Evolutionary conservation across 1,140 invertebrate species (phyloP).

Genomic region (Bombus consobrinus): DNA sequence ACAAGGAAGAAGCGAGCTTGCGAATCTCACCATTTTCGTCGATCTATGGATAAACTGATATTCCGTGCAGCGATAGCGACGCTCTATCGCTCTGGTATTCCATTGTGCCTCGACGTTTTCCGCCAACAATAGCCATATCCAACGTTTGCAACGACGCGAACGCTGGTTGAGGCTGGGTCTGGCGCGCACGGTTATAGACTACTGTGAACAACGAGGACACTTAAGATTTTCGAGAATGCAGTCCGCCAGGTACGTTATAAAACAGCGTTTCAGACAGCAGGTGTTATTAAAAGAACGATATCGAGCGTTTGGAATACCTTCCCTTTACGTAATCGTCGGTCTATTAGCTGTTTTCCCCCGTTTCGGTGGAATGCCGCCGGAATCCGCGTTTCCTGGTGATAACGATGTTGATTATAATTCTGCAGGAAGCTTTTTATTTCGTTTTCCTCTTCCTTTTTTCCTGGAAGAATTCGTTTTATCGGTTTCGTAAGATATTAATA

Average conservation of each 20-base stretch:
- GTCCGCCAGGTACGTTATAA: not conserved
- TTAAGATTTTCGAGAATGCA: slow-evolving; percentile 45
- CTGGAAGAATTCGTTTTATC: not conserved
- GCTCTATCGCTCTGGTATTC: slow-evolving; percentile 29
- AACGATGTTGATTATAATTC: not conserved
- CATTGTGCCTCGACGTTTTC: slow-evolving; percentile 30
- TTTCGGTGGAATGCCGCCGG: not conserved
- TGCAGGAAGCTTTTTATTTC: too few relatives aligned
- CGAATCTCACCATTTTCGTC: slow-evolving; percentile 15
- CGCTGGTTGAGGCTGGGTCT: not conserved
- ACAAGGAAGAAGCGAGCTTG: slow-evolving; percentile 5
- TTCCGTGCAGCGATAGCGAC: not conserved
- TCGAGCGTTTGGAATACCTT: slow-evolving; percentile 14
- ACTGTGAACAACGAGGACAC: not conserved
- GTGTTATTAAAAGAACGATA: slow-evolving; percentile 15
- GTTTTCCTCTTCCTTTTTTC: too few relatives aligned
- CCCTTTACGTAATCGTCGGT: not conserved
- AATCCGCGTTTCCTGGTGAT: not conserved
- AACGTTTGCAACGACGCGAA: not conserved
- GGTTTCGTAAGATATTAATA: not conserved
- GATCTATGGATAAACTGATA: slow-evolving; percentile 25
- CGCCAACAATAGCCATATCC: slow-evolving; percentile 31
- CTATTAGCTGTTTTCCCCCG: not conserved
- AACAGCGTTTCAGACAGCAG: not conserved
- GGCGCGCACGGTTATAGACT: not conserved